Evolutionary conservation across 2,888 invertebrate genomes (phyloP), one percentile per base, ranked within the genome.

Genomic region (Hyppa rectilinea): DNA sequence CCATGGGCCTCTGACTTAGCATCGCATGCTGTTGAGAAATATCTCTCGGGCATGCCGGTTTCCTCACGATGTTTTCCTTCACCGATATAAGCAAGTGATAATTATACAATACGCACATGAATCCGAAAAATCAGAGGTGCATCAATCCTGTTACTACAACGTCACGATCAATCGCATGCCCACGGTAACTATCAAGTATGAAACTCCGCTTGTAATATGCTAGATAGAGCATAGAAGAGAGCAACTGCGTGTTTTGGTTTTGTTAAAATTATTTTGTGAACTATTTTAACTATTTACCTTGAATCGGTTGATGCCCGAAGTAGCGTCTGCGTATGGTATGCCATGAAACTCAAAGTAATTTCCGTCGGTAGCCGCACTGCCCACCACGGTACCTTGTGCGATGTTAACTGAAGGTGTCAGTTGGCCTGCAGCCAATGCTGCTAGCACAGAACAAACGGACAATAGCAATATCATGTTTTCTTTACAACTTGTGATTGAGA

Each of bases 251-350:
- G 14, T 12, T n/a, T 4, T 26, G 7, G 17, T 43, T 7, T 31
- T 17, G 14, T 47, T 2, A 45, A 20, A n/a, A 17, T 34, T 14
- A 40, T 26, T 40, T 40, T 31, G 3, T 5, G 9, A 45, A 17
- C n/a, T n/a, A 14, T 59, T 59, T 47, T 47, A 17, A 43, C n/a
- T n/a, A 31, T 31, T 52, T 87, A 95, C 95, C 92, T 94, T 94
- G 75, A 95, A 95, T 67, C 95, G 87, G 72, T 94, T 89, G 49
- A 67, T 85, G 40, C 95, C 95, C 9, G 94, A 90, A 2, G 95
- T 94, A 2, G 94, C 89, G 75, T 93, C 95, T 34, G 95, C 95
- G 68, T 93, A 95, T 0, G 95, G 95, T 71, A 95, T 94, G 5
- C 95, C 95, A 82, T 92, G 84, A 73, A 94, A 95, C 71, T 92